Percentiles rank a stretch among this genome's conserved stretches.
Conservation (phyloP, 2,113 vertebrate species). For the Passerina amoena region DNA sequence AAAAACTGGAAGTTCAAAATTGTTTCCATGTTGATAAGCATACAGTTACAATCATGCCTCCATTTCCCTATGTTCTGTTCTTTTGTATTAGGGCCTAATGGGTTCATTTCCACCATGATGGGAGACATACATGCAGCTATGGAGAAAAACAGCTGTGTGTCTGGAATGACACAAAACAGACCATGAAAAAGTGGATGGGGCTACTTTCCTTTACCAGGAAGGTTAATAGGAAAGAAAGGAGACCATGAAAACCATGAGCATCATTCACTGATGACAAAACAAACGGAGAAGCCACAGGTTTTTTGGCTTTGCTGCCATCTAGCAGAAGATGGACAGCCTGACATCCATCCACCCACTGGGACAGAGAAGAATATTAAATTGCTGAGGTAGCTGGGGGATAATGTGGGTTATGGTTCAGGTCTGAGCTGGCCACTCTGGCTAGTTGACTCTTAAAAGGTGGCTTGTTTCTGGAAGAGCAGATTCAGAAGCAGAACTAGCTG, state of each 20-base stretch:
- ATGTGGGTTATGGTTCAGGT: background rate
- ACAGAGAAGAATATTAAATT: background rate
- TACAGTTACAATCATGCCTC: background rate
- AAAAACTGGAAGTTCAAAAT: background rate
- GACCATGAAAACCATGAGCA: background rate
- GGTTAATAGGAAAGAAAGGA: background rate
- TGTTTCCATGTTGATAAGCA: background rate
- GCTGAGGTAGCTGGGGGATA: background rate
- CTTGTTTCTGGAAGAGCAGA: background rate
- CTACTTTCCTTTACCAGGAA: background rate
- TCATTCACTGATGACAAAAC: background rate
- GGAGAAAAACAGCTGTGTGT: background rate
- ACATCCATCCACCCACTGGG: background rate
- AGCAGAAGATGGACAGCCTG: background rate
- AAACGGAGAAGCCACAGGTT: background rate
- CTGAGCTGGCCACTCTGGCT: background rate
- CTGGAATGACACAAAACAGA: background rate
- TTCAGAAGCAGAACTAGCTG: background rate
- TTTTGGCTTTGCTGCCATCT: constrained; percentile 59
- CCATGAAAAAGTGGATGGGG: background rate
- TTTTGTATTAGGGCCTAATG: background rate
- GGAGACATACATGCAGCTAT: background rate
- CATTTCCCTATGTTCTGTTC: background rate
- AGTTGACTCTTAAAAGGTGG: background rate
- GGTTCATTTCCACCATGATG: background rate